Evolutionary conservation across 2,797 vertebrate species (phyloP), one percentile per base, ranked within the genome.

Genomic region (Notolepis coatsorum): DNA sequence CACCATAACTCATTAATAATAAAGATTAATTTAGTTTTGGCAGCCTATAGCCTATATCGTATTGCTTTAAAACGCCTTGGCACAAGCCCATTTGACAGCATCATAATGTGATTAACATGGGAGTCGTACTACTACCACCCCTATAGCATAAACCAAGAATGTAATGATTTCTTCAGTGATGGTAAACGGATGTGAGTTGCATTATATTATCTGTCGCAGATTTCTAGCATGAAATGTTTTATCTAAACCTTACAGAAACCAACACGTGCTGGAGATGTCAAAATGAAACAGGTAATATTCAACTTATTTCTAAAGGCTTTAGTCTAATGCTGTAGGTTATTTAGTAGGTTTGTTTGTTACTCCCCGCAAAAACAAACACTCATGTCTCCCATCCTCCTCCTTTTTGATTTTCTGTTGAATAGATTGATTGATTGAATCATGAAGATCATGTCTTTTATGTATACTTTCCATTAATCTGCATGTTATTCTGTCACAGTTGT

Each of bases 221-320:
- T 79, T 55, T 80, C 38, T 67, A 35, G 71, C 65, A 39, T 88
- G 60, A 84, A 85, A 84, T 87, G 73, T 91, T 86, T 85, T 77
- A 84, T 91, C 76, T 90, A 80, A 90, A 90, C 85, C 80, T 83
- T 88, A 56, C 91, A 93, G 93, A 94, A 76, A 88, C 89, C 87
- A 94, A 92, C 89, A 92, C 89, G 79, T 94, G 92, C 92, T 93
- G 93, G 91, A 92, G 91, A 88, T 93, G 92, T 93, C 91, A 93
- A 59, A 94, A 91, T 89, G 92, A 94, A 93, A 90, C 93, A 86
- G 92, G 92, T 94, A n/a, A n/a, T n/a, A 93, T 81, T 87, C 75
- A 50, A 37, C 61, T 78, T 66, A 53, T 59, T 71, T 77, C 64
- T 58, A 45, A 50, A 61, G 67, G 50, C 59, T 61, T 65, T 28